Evolutionary conservation across 1,140 invertebrate species (phyloP).

Genomic region (Drosophila nigromelanica): DNA sequence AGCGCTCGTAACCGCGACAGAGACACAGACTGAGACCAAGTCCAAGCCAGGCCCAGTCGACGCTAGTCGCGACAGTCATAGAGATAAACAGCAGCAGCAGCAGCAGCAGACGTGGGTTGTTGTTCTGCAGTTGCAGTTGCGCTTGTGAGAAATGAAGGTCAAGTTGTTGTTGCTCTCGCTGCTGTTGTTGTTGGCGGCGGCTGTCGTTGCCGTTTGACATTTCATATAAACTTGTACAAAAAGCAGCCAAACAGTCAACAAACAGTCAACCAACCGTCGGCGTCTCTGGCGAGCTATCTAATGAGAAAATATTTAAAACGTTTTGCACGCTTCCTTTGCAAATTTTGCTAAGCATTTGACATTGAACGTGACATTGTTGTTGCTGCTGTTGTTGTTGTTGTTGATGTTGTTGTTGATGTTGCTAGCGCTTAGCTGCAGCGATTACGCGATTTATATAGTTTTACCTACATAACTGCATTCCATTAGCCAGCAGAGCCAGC

Average conservation of each 20-base stretch:
- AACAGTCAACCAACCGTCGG: conserved; percentile 37
- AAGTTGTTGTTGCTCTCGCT: conserved; percentile 49
- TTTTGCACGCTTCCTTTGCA: conserved; percentile 81
- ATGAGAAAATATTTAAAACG: conserved; percentile 82
- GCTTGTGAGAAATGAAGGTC: conserved; percentile 75
- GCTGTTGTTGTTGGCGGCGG: conserved; percentile 36
- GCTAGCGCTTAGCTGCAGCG: conserved; percentile 63
- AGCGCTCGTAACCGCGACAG: conserved; percentile 3
- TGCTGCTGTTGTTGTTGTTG: conserved; percentile 32
- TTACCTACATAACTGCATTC: conserved; percentile 32
- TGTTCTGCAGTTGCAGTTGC: conserved; percentile 57
- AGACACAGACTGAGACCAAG: conserved; percentile 10
- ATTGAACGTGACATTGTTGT: conserved; percentile 81
- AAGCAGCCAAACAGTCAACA: conserved; percentile 33
- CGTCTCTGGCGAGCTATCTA: conserved; percentile 66
- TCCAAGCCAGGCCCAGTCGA: conserved; percentile 45
- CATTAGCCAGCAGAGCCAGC: conserved; percentile 24
- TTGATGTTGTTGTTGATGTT: conserved; percentile 40
- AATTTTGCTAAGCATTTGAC: conserved; percentile 75
- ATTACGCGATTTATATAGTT: conserved; percentile 74
- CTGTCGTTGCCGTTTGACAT: conserved; percentile 68
- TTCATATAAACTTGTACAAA: conserved; percentile 76
- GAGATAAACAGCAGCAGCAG: conserved; percentile 67
- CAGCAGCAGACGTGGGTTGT: conserved; percentile 70
- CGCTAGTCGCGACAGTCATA: conserved; percentile 49